These are phyloP conservation scores for Smithornis capensis DNA, from an alignment of 2,113 vertebrate genomes.

Conservation along the genomic window DNA sequence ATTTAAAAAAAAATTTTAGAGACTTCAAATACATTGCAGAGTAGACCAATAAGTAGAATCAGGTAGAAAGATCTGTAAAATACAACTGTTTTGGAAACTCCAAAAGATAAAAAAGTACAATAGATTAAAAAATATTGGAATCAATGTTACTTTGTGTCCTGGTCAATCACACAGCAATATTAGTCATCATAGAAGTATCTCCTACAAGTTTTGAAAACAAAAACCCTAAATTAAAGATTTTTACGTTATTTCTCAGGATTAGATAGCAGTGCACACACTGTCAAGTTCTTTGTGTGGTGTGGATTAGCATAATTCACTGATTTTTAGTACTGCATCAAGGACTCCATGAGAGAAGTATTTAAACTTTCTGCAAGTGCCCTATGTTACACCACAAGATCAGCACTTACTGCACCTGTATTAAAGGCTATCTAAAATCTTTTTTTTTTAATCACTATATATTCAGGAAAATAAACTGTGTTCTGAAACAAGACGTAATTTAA, in stretches of 20 bases:
- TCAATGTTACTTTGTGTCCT: background rate
- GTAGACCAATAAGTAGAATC: background rate
- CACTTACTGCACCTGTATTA: background rate
- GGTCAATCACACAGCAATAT: background rate
- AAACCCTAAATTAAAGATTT: background rate
- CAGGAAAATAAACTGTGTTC: background rate
- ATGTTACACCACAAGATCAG: background rate
- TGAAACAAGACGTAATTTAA: background rate
- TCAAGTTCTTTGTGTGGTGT: background rate
- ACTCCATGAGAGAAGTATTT: background rate
- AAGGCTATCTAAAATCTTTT: background rate
- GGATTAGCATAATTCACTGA: background rate
- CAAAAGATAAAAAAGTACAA: background rate
- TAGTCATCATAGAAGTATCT: background rate
- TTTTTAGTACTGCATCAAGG: background rate
- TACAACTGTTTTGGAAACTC: conserved; percentile 28
- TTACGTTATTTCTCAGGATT: background rate
- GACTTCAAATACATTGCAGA: background rate
- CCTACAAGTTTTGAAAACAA: background rate
- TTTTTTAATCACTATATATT: background rate
- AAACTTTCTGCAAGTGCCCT: background rate
- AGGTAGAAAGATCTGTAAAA: background rate
- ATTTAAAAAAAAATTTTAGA: background rate
- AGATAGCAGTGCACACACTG: background rate
- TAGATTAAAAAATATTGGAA: background rate